Evolutionary conservation across 2,797 vertebrate genomes (phyloP).

Genomic region (Chiloscyllium punctatum): DNA sequence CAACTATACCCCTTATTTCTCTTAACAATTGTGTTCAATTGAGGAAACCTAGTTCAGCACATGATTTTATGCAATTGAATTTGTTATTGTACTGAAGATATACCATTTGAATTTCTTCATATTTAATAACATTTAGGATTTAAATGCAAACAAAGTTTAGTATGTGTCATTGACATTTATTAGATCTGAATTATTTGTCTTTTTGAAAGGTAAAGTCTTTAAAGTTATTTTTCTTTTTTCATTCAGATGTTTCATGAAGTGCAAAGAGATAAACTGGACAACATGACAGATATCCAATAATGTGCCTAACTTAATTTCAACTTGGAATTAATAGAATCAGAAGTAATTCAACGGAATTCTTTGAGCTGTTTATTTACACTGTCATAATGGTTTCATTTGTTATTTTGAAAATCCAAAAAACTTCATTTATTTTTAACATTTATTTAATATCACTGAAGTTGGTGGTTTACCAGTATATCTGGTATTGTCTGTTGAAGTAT

Average conservation of each 20-base stretch:
- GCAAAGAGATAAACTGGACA: background rate
- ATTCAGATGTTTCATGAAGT: background rate
- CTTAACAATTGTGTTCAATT: background rate
- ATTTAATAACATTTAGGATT: background rate
- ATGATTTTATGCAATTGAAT: background rate
- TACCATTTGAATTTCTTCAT: background rate
- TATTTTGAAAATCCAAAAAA: background rate
- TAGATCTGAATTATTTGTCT: background rate
- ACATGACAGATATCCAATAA: background rate
- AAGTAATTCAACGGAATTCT: background rate
- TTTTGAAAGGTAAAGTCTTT: no score
- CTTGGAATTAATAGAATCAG: background rate
- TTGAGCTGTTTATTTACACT: background rate
- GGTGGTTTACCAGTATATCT: background rate
- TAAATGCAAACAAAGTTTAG: background rate
- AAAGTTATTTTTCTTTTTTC: background rate
- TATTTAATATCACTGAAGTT: background rate
- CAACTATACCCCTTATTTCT: background rate
- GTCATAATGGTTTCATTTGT: background rate
- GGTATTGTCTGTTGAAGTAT: background rate
- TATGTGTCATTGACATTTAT: no score
- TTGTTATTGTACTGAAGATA: background rate
- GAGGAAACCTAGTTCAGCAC: background rate
- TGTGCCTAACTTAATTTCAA: slow-evolving; percentile 25
- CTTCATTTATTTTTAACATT: background rate